Percentiles rank a stretch among this genome's conserved stretches.
Conservation (phyloP, 2,888 invertebrate species). For the Acheta domesticus region DNA sequence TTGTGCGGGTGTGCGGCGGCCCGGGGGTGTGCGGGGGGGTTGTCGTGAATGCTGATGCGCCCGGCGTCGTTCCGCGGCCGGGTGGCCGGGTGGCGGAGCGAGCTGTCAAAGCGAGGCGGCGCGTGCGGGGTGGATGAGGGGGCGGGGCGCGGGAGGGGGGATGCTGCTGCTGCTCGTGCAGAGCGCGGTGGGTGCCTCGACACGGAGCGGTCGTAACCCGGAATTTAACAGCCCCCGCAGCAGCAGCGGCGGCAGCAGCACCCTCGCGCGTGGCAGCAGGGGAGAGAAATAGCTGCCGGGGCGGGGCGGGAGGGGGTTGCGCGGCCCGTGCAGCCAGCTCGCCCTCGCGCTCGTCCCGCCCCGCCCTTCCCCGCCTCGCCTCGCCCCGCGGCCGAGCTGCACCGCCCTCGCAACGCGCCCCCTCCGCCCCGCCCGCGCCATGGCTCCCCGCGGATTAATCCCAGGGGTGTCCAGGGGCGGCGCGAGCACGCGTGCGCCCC, state of each 20-base stretch:
- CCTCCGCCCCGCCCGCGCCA: no score
- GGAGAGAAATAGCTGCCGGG: background rate
- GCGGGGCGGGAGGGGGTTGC: background rate
- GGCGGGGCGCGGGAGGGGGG: background rate
- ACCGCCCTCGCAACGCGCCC: no score
- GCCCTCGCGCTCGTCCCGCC: no score
- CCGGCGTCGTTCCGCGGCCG: background rate
- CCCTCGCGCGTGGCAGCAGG: background rate
- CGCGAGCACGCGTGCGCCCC: no score
- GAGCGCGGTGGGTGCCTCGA: background rate
- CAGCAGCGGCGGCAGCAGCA: background rate
- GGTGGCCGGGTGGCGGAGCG: background rate
- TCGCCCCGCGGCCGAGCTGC: no score
- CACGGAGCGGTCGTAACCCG: background rate
- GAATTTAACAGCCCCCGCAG: background rate
- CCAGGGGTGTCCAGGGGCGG: no score
- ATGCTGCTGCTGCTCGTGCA: background rate
- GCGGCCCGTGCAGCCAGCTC: background rate
- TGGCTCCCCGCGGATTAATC: no score
- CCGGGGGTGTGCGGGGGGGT: no score
- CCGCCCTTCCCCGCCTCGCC: no score
- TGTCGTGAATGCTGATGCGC: no score
- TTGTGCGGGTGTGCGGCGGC: no score
- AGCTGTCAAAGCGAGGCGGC: background rate
- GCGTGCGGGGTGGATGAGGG: background rate